Evolutionary conservation across 2,113 vertebrate species (phyloP).

Genomic region (Grantiella picta): DNA sequence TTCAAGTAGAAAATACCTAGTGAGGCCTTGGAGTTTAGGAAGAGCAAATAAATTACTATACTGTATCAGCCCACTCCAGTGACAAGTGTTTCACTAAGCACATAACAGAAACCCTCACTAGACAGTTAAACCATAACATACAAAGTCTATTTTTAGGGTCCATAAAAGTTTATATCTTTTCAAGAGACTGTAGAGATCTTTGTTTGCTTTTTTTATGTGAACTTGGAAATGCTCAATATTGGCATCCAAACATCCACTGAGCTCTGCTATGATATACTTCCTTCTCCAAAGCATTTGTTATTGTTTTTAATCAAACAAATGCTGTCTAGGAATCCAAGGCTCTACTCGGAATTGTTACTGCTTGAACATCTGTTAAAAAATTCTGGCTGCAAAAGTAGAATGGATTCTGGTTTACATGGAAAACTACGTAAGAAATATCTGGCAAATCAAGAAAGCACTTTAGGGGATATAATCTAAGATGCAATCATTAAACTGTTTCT

Average conservation of each 20-base stretch:
- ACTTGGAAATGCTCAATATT: neutral
- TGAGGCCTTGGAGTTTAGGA: neutral
- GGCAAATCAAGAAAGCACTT: neutral
- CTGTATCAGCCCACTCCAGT: neutral
- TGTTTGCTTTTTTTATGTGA: neutral
- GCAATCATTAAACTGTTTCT: neutral
- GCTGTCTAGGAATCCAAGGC: neutral
- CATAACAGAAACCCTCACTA: neutral
- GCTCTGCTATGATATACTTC: neutral
- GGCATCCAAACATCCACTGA: neutral
- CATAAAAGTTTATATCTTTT: neutral
- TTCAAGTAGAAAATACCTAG: neutral
- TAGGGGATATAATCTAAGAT: neutral
- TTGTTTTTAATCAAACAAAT: conserved; percentile 14
- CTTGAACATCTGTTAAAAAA: conserved; percentile 4
- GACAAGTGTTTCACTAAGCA: neutral
- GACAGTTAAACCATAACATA: neutral
- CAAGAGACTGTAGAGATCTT: neutral
- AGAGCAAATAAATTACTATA: neutral
- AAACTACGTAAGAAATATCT: neutral
- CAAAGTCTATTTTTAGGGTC: neutral
- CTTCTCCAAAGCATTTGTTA: neutral
- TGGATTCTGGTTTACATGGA: neutral
- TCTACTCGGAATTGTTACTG: neutral
- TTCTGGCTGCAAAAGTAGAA: neutral